Conservation (phyloP, 1,140 invertebrate species). For the Drosophila teissieri region DNA sequence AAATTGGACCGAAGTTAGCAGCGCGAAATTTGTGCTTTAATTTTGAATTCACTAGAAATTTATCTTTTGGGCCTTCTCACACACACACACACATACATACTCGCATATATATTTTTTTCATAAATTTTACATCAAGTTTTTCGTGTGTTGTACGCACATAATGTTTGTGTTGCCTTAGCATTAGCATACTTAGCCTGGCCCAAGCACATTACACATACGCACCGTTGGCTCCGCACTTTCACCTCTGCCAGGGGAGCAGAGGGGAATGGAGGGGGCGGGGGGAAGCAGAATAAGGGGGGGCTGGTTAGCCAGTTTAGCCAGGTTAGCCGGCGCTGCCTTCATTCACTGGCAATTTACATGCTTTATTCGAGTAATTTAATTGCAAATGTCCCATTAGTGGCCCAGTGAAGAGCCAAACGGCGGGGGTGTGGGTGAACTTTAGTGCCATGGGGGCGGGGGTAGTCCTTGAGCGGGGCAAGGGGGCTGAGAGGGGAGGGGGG, state of each 20-base stretch:
- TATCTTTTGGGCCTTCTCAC: constrained; percentile 10
- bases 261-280: neutral
- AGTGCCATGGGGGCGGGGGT: neutral
- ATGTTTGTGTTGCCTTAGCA: constrained; percentile 35
- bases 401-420: constrained; percentile 42
- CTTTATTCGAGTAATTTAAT: constrained; percentile 83
- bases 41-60: constrained; percentile 8
- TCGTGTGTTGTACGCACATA: neutral
- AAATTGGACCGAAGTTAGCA: no score
- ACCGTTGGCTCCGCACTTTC: constrained; percentile 59
- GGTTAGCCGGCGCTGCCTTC: constrained; percentile 27
- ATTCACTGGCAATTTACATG: constrained; percentile 82
- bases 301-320: neutral
- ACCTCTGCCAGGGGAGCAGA: constrained; percentile 27
- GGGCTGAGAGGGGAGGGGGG: neutral
- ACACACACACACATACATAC: no score
- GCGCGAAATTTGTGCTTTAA: neutral
- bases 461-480: neutral
- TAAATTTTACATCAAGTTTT: neutral
- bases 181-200: constrained; percentile 60
- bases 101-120: no score
- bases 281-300: neutral
- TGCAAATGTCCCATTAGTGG: constrained; percentile 78
- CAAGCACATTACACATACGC: constrained; percentile 80
- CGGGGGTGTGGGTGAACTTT: neutral